Conservation (phyloP, 2,113 vertebrate species). For the Toxostoma redivivum region DNA sequence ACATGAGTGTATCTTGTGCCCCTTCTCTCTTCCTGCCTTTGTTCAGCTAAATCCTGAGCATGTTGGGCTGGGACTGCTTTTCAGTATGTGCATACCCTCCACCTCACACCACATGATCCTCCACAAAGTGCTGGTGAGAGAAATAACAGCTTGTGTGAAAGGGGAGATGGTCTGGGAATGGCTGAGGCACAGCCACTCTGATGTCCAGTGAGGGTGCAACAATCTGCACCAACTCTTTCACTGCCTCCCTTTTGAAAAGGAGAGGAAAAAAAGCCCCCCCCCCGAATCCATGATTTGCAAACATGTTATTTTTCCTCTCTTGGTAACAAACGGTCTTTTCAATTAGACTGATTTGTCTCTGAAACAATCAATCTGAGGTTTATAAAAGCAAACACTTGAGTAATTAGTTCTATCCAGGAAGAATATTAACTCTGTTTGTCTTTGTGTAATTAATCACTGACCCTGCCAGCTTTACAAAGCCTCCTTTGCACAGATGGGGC, state of each 20-base stretch:
- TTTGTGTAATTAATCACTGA: slow-evolving; percentile 78
- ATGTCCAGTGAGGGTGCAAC: neutral
- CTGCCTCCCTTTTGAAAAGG: neutral
- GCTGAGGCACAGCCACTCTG: neutral
- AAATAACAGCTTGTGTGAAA: neutral
- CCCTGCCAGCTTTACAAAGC: slow-evolving; percentile 58
- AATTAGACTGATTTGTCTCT: slow-evolving; percentile 71
- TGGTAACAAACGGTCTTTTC: slow-evolving; percentile 72
- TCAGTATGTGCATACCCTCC: neutral
- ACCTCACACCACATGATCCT: neutral
- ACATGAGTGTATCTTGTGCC: neutral
- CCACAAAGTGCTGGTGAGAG: neutral
- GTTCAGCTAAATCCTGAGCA: neutral
- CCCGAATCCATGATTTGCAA: neutral
- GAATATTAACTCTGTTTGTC: slow-evolving; percentile 80
- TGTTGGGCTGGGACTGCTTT: neutral
- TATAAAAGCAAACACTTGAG: slow-evolving; percentile 76
- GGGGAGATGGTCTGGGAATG: neutral
- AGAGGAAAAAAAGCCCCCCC: neutral
- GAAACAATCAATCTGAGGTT: slow-evolving; percentile 72
- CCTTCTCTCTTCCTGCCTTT: neutral
- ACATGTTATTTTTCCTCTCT: slow-evolving; percentile 12
- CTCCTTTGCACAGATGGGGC: slow-evolving; percentile 51
- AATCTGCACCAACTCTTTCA: neutral
- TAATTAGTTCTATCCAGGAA: slow-evolving; percentile 79